Percentiles rank a stretch among this genome's conserved stretches.
Conservation (phyloP, 2,113 vertebrate genomes). For the Sinocyclocheilus rhinocerous region DNA sequence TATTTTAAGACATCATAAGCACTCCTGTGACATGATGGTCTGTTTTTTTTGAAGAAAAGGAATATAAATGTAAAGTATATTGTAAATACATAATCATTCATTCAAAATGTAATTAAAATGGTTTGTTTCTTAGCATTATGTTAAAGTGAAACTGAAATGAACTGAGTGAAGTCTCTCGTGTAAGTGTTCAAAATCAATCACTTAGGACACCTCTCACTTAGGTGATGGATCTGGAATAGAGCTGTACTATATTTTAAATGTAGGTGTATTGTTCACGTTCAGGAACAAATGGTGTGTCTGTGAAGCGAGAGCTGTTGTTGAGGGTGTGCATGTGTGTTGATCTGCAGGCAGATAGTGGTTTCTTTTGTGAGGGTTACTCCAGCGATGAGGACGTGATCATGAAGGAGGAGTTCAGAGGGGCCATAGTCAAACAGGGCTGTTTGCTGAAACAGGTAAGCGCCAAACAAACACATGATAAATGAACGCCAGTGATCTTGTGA, state of each 20-base stretch:
- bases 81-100: neutral
- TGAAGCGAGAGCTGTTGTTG: neutral
- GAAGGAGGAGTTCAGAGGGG: constrained; percentile 94
- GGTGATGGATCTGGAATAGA: too few relatives aligned
- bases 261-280: neutral
- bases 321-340: neutral
- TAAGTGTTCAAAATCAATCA: too few relatives aligned
- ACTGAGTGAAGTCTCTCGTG: neutral
- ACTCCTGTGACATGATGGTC: neutral
- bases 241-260: neutral
- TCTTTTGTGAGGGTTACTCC: constrained; percentile 95
- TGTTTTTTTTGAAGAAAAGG: neutral
- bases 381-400: constrained; percentile 91
- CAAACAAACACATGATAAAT: neutral
- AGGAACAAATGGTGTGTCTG: neutral
- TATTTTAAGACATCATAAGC: neutral
- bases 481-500: neutral
- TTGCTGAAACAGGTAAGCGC: constrained; percentile 90
- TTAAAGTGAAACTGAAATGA: neutral
- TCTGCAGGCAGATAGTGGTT: constrained; percentile 85
- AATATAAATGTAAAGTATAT: neutral
- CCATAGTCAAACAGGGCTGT: constrained; percentile 94
- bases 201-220: too few relatives aligned
- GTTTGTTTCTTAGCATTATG: neutral
- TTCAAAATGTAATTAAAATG: neutral